Evolutionary conservation across 2,113 vertebrate species (phyloP).

Genomic region (Numenius arquata): DNA sequence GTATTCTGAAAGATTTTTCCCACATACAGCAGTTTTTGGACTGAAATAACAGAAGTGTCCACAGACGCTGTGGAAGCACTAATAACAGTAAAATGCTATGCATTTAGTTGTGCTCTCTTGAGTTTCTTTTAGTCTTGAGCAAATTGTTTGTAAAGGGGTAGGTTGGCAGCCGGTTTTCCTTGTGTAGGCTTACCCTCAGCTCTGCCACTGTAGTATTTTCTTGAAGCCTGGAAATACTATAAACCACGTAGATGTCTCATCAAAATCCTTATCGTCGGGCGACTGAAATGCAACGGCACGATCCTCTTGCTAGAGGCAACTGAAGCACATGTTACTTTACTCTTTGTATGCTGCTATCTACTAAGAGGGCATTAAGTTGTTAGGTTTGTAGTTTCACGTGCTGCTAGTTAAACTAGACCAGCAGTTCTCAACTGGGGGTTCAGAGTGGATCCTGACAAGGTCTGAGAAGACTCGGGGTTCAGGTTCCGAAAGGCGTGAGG

Average conservation of each 20-base stretch:
- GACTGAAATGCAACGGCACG: slow-evolving; percentile 13
- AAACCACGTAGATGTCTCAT: background rate
- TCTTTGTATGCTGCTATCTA: slow-evolving; percentile 57
- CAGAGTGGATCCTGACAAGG: background rate
- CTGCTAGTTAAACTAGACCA: slow-evolving; percentile 60
- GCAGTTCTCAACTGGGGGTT: slow-evolving; percentile 44
- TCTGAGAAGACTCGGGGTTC: background rate
- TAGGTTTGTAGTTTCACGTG: slow-evolving; percentile 7
- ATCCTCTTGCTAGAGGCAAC: slow-evolving; percentile 25
- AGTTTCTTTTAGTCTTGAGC: slow-evolving; percentile 63
- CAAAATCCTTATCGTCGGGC: slow-evolving; percentile 15
- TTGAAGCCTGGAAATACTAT: slow-evolving; percentile 27
- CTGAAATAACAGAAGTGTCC: slow-evolving; percentile 69
- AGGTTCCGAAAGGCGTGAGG: background rate
- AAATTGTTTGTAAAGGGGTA: slow-evolving; percentile 41
- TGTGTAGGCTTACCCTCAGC: slow-evolving; percentile 33
- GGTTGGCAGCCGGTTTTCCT: slow-evolving; percentile 44
- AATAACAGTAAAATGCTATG: slow-evolving; percentile 72
- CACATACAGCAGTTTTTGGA: slow-evolving; percentile 52
- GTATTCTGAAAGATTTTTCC: slow-evolving; percentile 41
- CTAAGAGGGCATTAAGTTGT: slow-evolving; percentile 52
- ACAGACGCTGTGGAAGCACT: slow-evolving; percentile 66
- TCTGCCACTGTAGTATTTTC: slow-evolving; percentile 49
- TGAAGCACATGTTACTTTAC: slow-evolving; percentile 51
- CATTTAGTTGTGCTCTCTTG: slow-evolving; percentile 67